A percentile compares a stretch with the other conserved stretches of the same genome.
These are phyloP conservation scores for Dipodomys spectabilis DNA, from an alignment of 2,113 vertebrate genomes.

Conservation along the genomic window DNA sequence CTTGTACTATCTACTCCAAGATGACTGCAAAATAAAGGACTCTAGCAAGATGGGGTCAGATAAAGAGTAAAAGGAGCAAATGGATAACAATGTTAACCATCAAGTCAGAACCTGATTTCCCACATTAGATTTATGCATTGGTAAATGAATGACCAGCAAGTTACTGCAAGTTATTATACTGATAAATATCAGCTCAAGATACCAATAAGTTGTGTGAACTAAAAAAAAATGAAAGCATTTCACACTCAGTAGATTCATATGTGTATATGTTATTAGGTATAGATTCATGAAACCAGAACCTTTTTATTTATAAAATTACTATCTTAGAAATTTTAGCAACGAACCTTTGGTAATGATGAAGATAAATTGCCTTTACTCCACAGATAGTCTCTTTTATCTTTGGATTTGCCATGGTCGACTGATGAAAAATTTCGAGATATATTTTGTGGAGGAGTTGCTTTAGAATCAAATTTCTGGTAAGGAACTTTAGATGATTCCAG, in stretches of 20 bases:
- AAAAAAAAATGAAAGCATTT: constrained; percentile 36
- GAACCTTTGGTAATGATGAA: constrained; percentile 78
- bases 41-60: background rate
- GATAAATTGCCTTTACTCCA: constrained; percentile 64
- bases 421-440: constrained; percentile 48
- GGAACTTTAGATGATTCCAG: constrained; percentile 71
- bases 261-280: too few relatives aligned
- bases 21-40: constrained; percentile 47
- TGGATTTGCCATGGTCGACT: constrained; percentile 55
- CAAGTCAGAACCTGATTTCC: constrained; percentile 44
- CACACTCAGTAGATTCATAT: background rate
- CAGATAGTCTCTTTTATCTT: constrained; percentile 72
- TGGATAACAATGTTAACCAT: background rate
- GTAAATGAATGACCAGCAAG: background rate
- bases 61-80: constrained; percentile 41
- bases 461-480: constrained; percentile 70
- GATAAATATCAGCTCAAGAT: constrained; percentile 10
- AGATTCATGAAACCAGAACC: background rate
- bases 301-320: constrained; percentile 36
- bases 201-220: constrained; percentile 1
- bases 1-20: background rate
- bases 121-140: background rate
- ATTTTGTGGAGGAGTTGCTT: constrained; percentile 71
- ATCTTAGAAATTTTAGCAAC: constrained; percentile 71
- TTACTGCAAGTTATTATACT: background rate